phyloP scores from a whole-genome alignment of 2,797 vertebrate genomes.

The Crenichthys baileyi region DNA sequence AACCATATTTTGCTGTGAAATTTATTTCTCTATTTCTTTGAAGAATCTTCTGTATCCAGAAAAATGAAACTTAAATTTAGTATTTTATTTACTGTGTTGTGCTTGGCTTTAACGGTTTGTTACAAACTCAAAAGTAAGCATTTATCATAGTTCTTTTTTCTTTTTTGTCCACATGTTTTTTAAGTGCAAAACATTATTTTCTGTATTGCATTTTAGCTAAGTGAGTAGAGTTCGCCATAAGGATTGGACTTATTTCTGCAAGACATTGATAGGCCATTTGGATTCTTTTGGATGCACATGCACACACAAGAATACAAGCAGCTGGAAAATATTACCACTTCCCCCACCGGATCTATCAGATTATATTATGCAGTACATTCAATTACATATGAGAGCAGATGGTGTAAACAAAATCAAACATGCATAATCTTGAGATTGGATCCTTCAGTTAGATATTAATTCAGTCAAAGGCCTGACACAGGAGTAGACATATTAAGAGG shows the following conservation, averaged over 20 bases:
- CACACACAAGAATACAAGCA: slow-evolving; percentile 23
- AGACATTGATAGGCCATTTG: slow-evolving; percentile 31
- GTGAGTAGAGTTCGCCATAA: slow-evolving; percentile 25
- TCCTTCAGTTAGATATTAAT: slow-evolving; percentile 68
- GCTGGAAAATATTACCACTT: slow-evolving; percentile 35
- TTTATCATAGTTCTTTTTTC: neutral
- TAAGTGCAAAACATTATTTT: slow-evolving; percentile 1
- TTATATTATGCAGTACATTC: slow-evolving; percentile 74
- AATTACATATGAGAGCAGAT: slow-evolving; percentile 79
- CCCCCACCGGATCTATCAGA: slow-evolving; percentile 66
- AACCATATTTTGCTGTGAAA: neutral
- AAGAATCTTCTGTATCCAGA: neutral
- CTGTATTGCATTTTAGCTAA: slow-evolving; percentile 18
- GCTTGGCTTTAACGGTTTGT: neutral
- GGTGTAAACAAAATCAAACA: slow-evolving; percentile 75
- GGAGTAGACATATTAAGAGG: slow-evolving; percentile 67
- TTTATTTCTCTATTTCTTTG: neutral
- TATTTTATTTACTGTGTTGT: neutral
- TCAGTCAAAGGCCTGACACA: slow-evolving; percentile 70
- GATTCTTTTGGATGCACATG: slow-evolving; percentile 24
- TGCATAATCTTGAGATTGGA: slow-evolving; percentile 72
- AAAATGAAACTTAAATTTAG: neutral
- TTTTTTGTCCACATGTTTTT: neutral
- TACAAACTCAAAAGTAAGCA: neutral
- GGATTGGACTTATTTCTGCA: slow-evolving; percentile 35